Evolutionary conservation across 2,888 invertebrate species (phyloP).

Genomic region (Hybos culiciformis): DNA sequence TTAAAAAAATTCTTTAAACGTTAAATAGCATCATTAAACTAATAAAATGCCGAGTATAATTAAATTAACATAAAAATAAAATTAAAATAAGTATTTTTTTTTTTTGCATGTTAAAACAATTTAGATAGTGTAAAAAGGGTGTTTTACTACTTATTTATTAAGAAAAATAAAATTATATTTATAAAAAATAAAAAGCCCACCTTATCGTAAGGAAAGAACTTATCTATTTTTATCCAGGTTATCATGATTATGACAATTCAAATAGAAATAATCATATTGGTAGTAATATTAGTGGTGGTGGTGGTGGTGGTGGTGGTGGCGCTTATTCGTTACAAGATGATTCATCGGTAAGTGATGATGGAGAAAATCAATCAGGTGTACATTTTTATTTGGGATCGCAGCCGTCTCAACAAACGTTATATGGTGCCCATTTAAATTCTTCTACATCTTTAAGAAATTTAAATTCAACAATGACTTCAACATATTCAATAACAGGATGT

Average conservation of each 20-base stretch:
- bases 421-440: constrained; percentile 11
- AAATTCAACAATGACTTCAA: constrained; percentile 7
- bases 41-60: too few relatives aligned
- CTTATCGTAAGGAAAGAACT: constrained; percentile 27
- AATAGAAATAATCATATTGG: constrained; percentile 16
- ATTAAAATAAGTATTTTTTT: too few relatives aligned
- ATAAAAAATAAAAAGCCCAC: constrained; percentile 12
- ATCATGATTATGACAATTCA: constrained; percentile 25
- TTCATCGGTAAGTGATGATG: constrained; percentile 30
- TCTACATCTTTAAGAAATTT: constrained; percentile 8
- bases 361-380: constrained; percentile 25
- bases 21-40: too few relatives aligned
- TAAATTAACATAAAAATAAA: too few relatives aligned
- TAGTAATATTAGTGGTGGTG: constrained; percentile 14
- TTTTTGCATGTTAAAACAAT: too few relatives aligned
- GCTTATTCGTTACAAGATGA: constrained; percentile 25
- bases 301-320: constrained; percentile 18
- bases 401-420: neutral
- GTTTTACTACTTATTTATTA: too few relatives aligned
- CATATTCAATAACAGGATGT: constrained; percentile 8
- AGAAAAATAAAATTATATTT: neutral
- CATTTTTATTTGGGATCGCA: constrained; percentile 23
- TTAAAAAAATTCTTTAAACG: too few relatives aligned
- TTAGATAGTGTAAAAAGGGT: too few relatives aligned
- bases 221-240: constrained; percentile 27